Base-by-base conservation (phyloP, 2,113 vertebrate genomes). In the Otocyon megalotis region DNA sequence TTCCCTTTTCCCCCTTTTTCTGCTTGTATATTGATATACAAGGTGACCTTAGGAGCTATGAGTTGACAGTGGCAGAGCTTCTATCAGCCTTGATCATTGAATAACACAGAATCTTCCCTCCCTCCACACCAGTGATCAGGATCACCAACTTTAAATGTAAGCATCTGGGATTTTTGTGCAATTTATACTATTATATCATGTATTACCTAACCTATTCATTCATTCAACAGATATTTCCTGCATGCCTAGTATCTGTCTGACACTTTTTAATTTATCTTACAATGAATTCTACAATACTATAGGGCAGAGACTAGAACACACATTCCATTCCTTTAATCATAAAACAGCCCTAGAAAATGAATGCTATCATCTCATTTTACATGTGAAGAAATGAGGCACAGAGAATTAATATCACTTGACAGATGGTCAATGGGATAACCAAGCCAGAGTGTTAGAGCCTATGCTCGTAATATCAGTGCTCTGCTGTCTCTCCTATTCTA, bases 1-100 rank as follows among this genome's bases (percentile, higher is more conserved):
- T 13, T 30, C 26, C 2, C 0, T 43, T 4, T 76, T 17, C 2
- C 14, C 7, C 5, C 10, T 26, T 28, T 32, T 35, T 32, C 3
- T 28, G 24, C 22, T 86, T 26, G 0, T 1, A 43, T n/a, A 5
- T 16, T 60, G 1, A 74, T 53, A 53, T 17, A 19, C 8, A 86
- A 14, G 22, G 35, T 56, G 9, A 81, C 16, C 24, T 81, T 60
- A 20, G 22, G 81, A 93, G 17, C 26, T 54, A 19, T n/a, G 4
- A 19, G 20, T 50, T 74, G 24, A 72, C 19, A n/a, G 1, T 8
- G 19, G 6, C 4, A 80, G 43, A 50, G 22, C 2, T 20, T 77
- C 32, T 43, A 0, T 62, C 10, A 35, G 43, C 17, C 48, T 60
- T 6, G 5, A 48, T 69, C 12, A 67, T 15, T 85, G 11, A 85